Conservation (phyloP, 1,140 invertebrate species). For the Argopecten irradians region DNA sequence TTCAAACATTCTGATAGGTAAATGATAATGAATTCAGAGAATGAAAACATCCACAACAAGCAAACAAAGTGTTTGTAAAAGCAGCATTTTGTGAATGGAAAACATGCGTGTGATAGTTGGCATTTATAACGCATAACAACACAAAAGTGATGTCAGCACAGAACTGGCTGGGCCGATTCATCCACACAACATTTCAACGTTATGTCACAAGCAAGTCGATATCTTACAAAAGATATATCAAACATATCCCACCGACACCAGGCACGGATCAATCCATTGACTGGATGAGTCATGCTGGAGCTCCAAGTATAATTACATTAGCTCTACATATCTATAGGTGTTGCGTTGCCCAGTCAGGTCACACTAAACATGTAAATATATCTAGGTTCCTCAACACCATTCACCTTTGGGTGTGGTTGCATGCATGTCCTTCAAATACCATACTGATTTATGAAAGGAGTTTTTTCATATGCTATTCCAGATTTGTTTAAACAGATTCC, state of each 20-base stretch:
- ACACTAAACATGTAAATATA: slow-evolving; percentile 8
- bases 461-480: background rate
- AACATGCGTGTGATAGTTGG: background rate
- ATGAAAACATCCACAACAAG: background rate
- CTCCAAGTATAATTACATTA: slow-evolving; percentile 9
- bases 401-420: background rate
- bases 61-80: too few relatives aligned
- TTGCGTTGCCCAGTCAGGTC: slow-evolving; percentile 19
- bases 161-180: background rate
- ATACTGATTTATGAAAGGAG: background rate
- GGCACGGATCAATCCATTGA: slow-evolving; percentile 6
- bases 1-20: too few relatives aligned
- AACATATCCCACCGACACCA: background rate
- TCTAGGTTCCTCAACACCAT: background rate
- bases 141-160: background rate
- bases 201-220: slow-evolving; percentile 10
- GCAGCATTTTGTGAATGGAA: background rate
- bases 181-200: slow-evolving; percentile 3
- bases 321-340: slow-evolving; percentile 21
- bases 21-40: background rate
- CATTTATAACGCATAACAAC: slow-evolving; percentile 2
- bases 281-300: slow-evolving; percentile 14
- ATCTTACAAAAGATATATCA: slow-evolving; percentile 19
- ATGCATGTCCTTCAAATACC: background rate
- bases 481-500: background rate